Conservation (phyloP, 2,888 invertebrate genomes). For the Idaea dimidiata region DNA sequence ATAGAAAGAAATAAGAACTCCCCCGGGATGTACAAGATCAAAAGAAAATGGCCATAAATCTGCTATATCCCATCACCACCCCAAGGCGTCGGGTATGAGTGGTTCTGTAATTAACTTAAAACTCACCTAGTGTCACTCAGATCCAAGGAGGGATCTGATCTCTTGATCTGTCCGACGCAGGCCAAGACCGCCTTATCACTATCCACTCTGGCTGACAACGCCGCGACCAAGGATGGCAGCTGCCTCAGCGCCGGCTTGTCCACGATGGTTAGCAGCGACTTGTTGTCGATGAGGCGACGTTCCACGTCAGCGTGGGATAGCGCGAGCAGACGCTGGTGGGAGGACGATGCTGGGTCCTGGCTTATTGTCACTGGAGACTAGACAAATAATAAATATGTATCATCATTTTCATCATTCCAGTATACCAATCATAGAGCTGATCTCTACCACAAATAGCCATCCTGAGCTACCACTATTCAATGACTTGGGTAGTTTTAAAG, state of each 20-base stretch:
- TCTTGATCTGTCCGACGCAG: conserved; percentile 85
- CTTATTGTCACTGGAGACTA: conserved; percentile 79
- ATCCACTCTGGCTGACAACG: conserved; percentile 90
- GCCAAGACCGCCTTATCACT: conserved; percentile 94
- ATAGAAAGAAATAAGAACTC: too few species aligned
- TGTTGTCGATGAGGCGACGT: conserved; percentile 94
- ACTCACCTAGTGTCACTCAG: conserved; percentile 82
- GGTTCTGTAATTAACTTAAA: too few species aligned
- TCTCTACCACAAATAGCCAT: too few species aligned
- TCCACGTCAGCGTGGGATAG: conserved; percentile 93
- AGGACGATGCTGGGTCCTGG: conserved; percentile 90
- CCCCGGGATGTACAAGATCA: too few species aligned
- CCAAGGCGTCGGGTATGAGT: too few species aligned
- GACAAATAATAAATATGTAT: neutral
- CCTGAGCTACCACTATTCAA: too few species aligned
- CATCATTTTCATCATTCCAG: too few species aligned
- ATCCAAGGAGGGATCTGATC: conserved; percentile 81
- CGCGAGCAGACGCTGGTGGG: conserved; percentile 93
- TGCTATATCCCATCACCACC: too few species aligned
- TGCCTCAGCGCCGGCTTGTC: conserved; percentile 91
- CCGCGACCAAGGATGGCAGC: conserved; percentile 84
- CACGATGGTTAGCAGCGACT: conserved; percentile 91
- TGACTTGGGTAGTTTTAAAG: too few species aligned
- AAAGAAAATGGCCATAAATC: too few species aligned
- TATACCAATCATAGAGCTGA: too few species aligned